Conservation (phyloP, 1,140 invertebrate genomes). For the Neotoxoptera formosana region DNA sequence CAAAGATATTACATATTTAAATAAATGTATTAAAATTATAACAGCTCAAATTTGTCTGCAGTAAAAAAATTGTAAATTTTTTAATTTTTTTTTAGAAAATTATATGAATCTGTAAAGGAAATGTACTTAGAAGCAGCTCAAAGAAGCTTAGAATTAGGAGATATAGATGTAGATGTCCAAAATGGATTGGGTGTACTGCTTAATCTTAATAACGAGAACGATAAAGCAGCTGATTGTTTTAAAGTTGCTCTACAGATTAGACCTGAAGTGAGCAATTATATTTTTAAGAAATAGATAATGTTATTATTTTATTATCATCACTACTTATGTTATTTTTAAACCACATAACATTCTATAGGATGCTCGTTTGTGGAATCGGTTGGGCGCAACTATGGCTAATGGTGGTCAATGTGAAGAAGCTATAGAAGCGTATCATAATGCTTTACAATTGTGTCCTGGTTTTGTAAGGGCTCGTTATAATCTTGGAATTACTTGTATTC, state of each 20-base stretch:
- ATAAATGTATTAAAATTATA: not conserved
- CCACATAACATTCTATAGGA: slow-evolving; percentile 70
- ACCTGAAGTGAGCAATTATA: slow-evolving; percentile 71
- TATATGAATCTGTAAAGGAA: slow-evolving; percentile 77
- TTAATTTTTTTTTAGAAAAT: slow-evolving; percentile 65
- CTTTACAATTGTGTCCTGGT: slow-evolving; percentile 90
- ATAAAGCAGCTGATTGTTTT: slow-evolving; percentile 97
- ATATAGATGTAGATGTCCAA: slow-evolving; percentile 94
- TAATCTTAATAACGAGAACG: slow-evolving; percentile 92
- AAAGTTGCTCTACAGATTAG: slow-evolving; percentile 83
- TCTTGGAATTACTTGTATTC: slow-evolving; percentile 97
- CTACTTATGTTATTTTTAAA: not conserved
- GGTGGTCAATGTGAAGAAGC: slow-evolving; percentile 94
- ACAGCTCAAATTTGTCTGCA: not conserved
- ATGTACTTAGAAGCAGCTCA: slow-evolving; percentile 87
- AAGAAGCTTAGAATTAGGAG: slow-evolving; percentile 70
- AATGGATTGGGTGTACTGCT: slow-evolving; percentile 95
- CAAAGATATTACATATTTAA: not conserved
- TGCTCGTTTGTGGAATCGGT: slow-evolving; percentile 94
- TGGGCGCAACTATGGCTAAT: slow-evolving; percentile 97
- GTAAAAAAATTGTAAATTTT: not conserved
- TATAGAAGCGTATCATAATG: slow-evolving; percentile 92
- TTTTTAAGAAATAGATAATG: not conserved
- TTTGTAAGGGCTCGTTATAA: slow-evolving; percentile 97
- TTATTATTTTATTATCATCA: too few relatives aligned